Percentiles rank a stretch among this genome's conserved stretches.
phyloP scores from a whole-genome alignment of 2,113 vertebrate genomes.

The Myrmecophaga tridactyla region DNA sequence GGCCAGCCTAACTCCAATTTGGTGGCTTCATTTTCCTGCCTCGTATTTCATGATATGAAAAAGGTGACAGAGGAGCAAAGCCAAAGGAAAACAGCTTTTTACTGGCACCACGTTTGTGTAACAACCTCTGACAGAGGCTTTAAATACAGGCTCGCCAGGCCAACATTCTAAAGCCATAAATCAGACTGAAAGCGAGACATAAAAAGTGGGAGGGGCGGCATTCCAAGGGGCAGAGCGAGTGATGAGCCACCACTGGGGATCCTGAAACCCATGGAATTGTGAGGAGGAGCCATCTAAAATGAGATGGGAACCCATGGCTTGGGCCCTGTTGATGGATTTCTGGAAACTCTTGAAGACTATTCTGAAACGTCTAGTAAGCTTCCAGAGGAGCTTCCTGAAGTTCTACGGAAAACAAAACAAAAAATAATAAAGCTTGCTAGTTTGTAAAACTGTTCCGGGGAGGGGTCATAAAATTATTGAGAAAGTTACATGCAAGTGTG shows the following conservation, averaged over 20 bases:
- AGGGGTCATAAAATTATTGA: not conserved
- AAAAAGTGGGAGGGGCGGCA: not conserved
- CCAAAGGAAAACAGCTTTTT: conserved; percentile 57
- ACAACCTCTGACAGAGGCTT: conserved; percentile 61
- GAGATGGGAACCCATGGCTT: not conserved
- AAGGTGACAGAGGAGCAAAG: conserved; percentile 36
- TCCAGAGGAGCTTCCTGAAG: not conserved
- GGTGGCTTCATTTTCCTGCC: conserved; percentile 44
- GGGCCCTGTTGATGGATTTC: not conserved
- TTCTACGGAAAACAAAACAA: not conserved
- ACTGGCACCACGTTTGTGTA: not conserved
- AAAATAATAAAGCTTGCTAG: not conserved
- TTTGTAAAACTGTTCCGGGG: not conserved
- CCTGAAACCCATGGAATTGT: not conserved
- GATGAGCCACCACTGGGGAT: not conserved
- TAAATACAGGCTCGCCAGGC: conserved; percentile 57
- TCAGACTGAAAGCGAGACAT: conserved; percentile 31
- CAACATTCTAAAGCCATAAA: conserved; percentile 51
- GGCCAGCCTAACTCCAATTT: not conserved
- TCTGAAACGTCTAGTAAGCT: not conserved
- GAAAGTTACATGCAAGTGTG: not conserved
- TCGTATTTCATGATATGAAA: conserved; percentile 40
- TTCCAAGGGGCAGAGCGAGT: not conserved
- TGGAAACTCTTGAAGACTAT: not conserved
- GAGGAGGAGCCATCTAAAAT: not conserved